Evolutionary conservation across 2,113 vertebrate genomes (phyloP).

Genomic region (Hippocampus comes): DNA sequence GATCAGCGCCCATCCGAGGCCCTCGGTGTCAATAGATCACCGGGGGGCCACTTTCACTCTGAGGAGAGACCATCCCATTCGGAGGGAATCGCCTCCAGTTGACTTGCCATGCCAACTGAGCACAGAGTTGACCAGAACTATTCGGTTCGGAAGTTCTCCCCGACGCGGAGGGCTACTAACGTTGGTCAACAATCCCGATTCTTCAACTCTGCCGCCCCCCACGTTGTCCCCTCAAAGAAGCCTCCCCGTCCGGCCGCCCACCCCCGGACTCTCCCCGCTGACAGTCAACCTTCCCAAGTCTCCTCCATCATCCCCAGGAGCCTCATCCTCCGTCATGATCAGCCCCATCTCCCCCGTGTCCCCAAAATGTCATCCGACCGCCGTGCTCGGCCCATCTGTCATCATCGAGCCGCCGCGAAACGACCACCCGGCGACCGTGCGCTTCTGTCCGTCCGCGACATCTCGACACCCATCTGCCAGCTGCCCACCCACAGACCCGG

Average conservation of each 20-base stretch:
- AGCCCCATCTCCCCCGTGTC: slow-evolving; percentile 27
- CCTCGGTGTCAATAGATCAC: slow-evolving; percentile 11
- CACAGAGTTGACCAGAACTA: slow-evolving; percentile 20
- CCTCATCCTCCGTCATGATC: slow-evolving; percentile 35
- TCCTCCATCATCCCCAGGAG: slow-evolving; percentile 41
- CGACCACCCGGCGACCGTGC: slow-evolving; percentile 38
- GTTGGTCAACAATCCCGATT: not conserved
- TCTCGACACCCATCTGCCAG: slow-evolving; percentile 39
- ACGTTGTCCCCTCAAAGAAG: slow-evolving; percentile 28
- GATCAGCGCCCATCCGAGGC: slow-evolving; percentile 25
- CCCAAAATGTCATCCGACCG: slow-evolving; percentile 38
- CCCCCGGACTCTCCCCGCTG: slow-evolving; percentile 62
- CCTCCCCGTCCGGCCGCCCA: slow-evolving; percentile 53
- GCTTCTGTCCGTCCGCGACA: slow-evolving; percentile 9
- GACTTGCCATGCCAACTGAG: slow-evolving; percentile 24
- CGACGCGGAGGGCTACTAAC: slow-evolving; percentile 4
- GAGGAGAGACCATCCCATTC: slow-evolving; percentile 23
- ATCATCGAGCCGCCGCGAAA: slow-evolving; percentile 41
- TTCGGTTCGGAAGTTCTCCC: slow-evolving; percentile 23
- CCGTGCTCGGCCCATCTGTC: slow-evolving; percentile 52
- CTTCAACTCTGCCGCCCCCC: not conserved
- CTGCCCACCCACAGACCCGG: slow-evolving; percentile 49
- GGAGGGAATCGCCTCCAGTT: slow-evolving; percentile 37
- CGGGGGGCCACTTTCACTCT: slow-evolving; percentile 14
- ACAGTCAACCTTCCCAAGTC: slow-evolving; percentile 54